These are phyloP conservation scores for Micoletzkya japonica DNA, from an alignment of 2,888 invertebrate genomes.

Conservation along the genomic window DNA sequence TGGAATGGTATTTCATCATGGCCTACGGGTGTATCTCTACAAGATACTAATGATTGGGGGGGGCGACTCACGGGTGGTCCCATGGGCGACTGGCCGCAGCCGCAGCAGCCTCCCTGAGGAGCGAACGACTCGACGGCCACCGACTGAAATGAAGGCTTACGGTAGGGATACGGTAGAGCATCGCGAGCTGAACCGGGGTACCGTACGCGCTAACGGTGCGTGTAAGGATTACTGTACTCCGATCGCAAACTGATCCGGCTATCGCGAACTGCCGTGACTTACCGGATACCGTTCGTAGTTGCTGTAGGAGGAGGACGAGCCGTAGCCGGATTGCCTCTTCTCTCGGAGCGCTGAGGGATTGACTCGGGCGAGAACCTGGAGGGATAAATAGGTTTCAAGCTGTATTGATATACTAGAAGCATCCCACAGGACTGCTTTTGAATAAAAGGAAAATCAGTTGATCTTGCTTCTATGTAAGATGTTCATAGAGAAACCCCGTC, in stretches of 20 bases:
- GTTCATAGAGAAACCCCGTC: no score
- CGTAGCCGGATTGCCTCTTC: constrained; percentile 25
- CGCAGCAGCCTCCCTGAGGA: constrained; percentile 46
- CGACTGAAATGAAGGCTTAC: constrained; percentile 5
- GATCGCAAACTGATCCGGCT: background rate
- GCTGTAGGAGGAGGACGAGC: constrained; percentile 2
- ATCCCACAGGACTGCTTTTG: no score
- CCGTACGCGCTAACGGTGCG: background rate
- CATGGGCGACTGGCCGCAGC: constrained; percentile 45
- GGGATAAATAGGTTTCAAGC: no score
- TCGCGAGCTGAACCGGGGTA: background rate
- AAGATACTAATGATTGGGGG: background rate
- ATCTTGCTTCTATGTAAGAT: no score
- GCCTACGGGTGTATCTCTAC: background rate
- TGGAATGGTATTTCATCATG: no score
- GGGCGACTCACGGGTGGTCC: constrained; percentile 36
- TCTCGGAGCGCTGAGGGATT: constrained; percentile 17
- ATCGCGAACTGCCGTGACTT: background rate
- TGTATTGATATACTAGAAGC: no score
- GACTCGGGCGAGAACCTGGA: constrained; percentile 25
- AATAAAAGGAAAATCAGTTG: no score
- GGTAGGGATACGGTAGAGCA: background rate
- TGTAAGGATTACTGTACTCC: background rate
- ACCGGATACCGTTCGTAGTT: constrained; percentile 10
- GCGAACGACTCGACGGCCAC: constrained; percentile 23